Evolutionary conservation across 2,888 invertebrate species (phyloP).

Genomic region (Pocota personata): DNA sequence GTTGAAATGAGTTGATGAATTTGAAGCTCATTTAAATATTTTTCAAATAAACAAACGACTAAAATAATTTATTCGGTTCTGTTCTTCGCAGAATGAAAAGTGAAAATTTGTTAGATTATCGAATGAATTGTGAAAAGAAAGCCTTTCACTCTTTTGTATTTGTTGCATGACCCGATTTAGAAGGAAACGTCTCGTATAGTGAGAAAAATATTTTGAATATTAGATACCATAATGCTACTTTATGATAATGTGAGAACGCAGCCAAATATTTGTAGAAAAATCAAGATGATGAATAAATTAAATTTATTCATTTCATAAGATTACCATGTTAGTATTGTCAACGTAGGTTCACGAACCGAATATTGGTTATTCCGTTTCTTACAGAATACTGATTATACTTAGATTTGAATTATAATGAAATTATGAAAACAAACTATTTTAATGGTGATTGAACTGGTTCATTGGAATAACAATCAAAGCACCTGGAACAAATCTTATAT

Average conservation of each 20-base stretch:
- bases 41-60: neutral
- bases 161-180: constrained; percentile 3
- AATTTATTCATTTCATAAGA: neutral
- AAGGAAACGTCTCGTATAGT: neutral
- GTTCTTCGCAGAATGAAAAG: constrained; percentile 14
- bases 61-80: constrained; percentile 4
- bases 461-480: too few species aligned
- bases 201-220: neutral
- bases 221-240: neutral
- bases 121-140: constrained; percentile 17
- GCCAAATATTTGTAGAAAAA: neutral
- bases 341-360: neutral
- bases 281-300: neutral
- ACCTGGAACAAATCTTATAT: neutral
- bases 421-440: neutral
- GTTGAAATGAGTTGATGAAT: neutral
- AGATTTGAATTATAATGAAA: neutral
- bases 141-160: constrained; percentile 5
- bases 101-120: constrained; percentile 14
- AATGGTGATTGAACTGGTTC: neutral
- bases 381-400: neutral
- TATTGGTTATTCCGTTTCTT: neutral
- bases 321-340: neutral
- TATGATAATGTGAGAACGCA: neutral
- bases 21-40: constrained; percentile 8